Conservation (phyloP, 2,888 invertebrate genomes). For the Drosophila colorata region DNA sequence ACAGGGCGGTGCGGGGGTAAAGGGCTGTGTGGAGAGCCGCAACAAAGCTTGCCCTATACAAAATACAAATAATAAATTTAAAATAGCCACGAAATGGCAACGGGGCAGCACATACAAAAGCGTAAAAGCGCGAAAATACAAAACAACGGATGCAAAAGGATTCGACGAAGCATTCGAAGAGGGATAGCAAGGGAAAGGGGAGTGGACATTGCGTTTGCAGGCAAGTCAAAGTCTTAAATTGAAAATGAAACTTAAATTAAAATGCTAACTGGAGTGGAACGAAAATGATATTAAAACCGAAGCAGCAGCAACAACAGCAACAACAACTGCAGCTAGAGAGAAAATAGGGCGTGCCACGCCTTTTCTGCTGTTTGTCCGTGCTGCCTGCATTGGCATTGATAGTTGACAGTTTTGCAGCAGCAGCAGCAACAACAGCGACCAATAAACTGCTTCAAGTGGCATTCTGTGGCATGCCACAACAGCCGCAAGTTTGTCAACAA, state of each 20-base stretch:
- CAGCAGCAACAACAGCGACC: slow-evolving; percentile 27
- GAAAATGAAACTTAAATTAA: slow-evolving; percentile 84
- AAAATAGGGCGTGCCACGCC: slow-evolving; percentile 35
- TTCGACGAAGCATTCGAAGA: slow-evolving; percentile 27
- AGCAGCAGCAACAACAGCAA: slow-evolving; percentile 33
- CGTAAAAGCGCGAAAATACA: slow-evolving; percentile 76
- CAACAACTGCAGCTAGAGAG: slow-evolving; percentile 26
- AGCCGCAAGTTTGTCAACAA: slow-evolving; percentile 74
- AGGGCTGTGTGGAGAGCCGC: slow-evolving; percentile 1
- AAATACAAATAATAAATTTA: slow-evolving; percentile 80
- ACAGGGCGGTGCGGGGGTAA: neutral
- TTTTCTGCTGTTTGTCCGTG: slow-evolving; percentile 29
- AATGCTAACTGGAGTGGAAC: slow-evolving; percentile 84
- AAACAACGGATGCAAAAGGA: slow-evolving; percentile 52
- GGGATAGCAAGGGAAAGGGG: neutral
- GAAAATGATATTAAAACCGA: slow-evolving; percentile 82
- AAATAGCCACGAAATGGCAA: slow-evolving; percentile 75
- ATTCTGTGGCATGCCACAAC: slow-evolving; percentile 63
- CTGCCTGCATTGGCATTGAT: slow-evolving; percentile 67
- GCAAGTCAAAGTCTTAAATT: slow-evolving; percentile 81
- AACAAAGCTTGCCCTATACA: slow-evolving; percentile 47
- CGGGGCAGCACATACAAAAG: slow-evolving; percentile 47
- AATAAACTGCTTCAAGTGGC: slow-evolving; percentile 50
- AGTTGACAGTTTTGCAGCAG: slow-evolving; percentile 58
- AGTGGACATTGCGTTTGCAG: slow-evolving; percentile 47